Evolutionary conservation across 2,797 vertebrate species (phyloP), one percentile per base, ranked within the genome.

Genomic region (Sandelia bainsii): DNA sequence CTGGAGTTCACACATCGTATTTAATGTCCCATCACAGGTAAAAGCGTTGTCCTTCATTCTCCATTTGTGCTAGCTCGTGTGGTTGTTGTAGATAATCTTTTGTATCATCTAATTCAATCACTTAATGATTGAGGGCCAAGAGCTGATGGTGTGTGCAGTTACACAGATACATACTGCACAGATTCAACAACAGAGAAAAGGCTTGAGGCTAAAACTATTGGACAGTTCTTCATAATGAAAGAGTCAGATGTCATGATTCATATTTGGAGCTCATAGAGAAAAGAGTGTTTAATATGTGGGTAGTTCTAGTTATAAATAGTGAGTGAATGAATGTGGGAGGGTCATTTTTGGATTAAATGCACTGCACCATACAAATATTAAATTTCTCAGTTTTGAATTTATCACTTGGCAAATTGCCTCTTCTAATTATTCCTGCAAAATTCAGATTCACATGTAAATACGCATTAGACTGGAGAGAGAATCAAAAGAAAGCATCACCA

Each of bases 361-460:
- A 62, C 60, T 17, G 67, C 77, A 40, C 56, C 48, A 14, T 37
- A 27, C 3, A 51, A 25, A n/a, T 29, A 51, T 59, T 76, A 42
- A 51, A 61, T 69, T 61, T 39, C 61, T 52, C 42, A 11, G 29
- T 32, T 75, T 34, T 51, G 32, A 57, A 50, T 75, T 48, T 58
- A 45, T 73, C 9, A 23, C 44, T 5, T 20, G 17, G 34, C 76
- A 77, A 75, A 74, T 46, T 71, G 45, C 51, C 16, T 71, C 49
- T 46, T 63, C 44, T 71, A 75, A 69, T 84, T 75, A 69, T 77
- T 77, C 57, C 60, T 57, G 39, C 51, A 42, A n/a, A 71, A 80
- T 53, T 69, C 60, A 14, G 22, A 77, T 66, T 62, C 39, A 44
- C 45, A 42, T 48, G 77, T 82, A 73, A 80, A 78, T 78, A 64